These are phyloP conservation scores for Chiloscyllium punctatum DNA, from an alignment of 2,797 vertebrate species.

Conservation along the genomic window DNA sequence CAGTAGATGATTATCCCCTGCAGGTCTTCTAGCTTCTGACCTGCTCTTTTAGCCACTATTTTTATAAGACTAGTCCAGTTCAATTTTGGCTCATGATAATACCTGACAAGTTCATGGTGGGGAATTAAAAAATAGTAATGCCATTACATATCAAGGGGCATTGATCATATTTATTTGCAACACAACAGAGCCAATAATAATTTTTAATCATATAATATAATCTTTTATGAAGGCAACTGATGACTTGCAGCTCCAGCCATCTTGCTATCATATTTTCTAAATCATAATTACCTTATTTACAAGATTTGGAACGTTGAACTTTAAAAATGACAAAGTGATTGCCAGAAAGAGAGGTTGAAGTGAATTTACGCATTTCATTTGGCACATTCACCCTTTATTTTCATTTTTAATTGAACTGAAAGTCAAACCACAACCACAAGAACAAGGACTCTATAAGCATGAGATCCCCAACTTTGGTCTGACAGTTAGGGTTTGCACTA, in stretches of 20 bases:
- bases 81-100: no score
- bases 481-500: background rate
- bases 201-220: no score
- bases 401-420: constrained; percentile 18
- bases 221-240: background rate
- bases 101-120: no score
- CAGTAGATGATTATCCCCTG: no score
- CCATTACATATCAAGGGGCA: no score
- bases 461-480: background rate
- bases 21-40: no score
- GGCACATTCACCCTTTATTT: background rate
- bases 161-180: no score
- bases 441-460: background rate
- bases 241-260: background rate
- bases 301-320: background rate
- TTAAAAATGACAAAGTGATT: background rate
- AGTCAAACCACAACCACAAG: constrained; percentile 24
- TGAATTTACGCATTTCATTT: background rate
- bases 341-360: background rate
- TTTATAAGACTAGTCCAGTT: no score
- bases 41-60: no score
- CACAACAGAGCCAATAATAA: no score
- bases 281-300: background rate
- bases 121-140: no score
- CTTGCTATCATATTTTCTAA: background rate